Evolutionary conservation across 2,797 vertebrate species (phyloP).

Genomic region (Simalia tracyae): DNA sequence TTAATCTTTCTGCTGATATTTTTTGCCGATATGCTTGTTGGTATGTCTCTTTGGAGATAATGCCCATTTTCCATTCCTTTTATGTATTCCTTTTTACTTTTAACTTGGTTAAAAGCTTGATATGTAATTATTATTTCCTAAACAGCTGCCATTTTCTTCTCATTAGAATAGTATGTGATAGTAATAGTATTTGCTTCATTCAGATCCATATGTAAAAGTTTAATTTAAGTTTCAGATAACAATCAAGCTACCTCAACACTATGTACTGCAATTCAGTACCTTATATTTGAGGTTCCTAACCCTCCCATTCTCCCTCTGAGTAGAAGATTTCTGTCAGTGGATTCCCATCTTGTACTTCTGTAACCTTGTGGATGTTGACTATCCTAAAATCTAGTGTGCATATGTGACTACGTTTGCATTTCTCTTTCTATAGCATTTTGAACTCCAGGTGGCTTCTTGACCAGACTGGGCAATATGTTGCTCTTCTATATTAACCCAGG

Average conservation of each 20-base stretch:
- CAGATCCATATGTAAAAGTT: constrained; percentile 23
- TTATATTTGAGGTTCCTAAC: background rate
- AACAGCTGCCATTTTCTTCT: background rate
- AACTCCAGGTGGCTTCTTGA: background rate
- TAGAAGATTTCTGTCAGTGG: background rate
- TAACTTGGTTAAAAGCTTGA: background rate
- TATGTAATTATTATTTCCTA: background rate
- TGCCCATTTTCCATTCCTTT: background rate
- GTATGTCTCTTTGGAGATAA: background rate
- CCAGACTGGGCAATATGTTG: background rate
- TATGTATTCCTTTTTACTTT: background rate
- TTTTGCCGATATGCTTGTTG: background rate
- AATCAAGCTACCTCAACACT: constrained; percentile 38
- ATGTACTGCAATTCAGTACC: constrained; percentile 36
- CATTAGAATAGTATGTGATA: background rate
- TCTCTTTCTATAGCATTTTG: background rate
- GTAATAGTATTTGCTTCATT: constrained; percentile 9
- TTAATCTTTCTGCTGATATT: background rate
- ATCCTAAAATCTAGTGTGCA: background rate
- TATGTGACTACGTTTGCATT: background rate
- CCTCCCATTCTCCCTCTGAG: background rate
- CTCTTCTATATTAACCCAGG: background rate
- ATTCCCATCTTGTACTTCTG: background rate
- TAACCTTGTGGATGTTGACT: background rate
- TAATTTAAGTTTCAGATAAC: constrained; percentile 17